Base-by-base conservation (phyloP, 2,888 invertebrate species). In the Eupeodes latifasciatus region DNA sequence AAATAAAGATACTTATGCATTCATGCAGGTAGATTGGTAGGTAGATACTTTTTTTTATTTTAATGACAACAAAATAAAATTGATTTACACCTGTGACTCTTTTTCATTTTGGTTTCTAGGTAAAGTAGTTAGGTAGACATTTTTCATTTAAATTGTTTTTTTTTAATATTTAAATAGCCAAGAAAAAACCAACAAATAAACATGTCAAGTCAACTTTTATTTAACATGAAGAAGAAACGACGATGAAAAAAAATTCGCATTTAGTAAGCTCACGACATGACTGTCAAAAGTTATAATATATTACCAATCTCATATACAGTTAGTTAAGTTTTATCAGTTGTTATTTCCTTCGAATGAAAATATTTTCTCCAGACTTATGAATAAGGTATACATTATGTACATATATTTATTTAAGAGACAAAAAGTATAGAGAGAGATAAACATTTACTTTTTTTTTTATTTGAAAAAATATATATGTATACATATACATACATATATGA, bases 41-140 rank as follows among this genome's bases (percentile, higher is more conserved):
- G 16, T 14, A 36, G 9, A 3, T 40, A 40, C 34, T 11, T 57
- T 4, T 34, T 7, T 74, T 47, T 59, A 69, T 61, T 36, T 59
- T n/a, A 59, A 59, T 59, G 61, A 40, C 27, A 55, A 71, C 47
- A 78, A 4, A 78, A 75, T 74, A n/a, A 85, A 61, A 78, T 72
- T 85, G 82, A 86, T 86, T 86, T 86, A 86, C 78, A 81, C 66
- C 49, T 66, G 66, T 85, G 78, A 57, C 81, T 62, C 69, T 77
- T 62, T 16, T 34, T 53, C 53, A 10, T 10, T 19, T 44, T 4
- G 44, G 16, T 64, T 64, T 64, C 6, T 5, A 55, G 9, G 53
- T 55, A 53, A 40, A 4, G 40, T 7, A 53, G 5, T 11, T 19
- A 55, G 19, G 34, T 36, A 5, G 40, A 40, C 40, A 40, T 40